These are phyloP conservation scores for Belonocnema kinseyi DNA, from an alignment of 1,140 invertebrate genomes.

Conservation along the genomic window DNA sequence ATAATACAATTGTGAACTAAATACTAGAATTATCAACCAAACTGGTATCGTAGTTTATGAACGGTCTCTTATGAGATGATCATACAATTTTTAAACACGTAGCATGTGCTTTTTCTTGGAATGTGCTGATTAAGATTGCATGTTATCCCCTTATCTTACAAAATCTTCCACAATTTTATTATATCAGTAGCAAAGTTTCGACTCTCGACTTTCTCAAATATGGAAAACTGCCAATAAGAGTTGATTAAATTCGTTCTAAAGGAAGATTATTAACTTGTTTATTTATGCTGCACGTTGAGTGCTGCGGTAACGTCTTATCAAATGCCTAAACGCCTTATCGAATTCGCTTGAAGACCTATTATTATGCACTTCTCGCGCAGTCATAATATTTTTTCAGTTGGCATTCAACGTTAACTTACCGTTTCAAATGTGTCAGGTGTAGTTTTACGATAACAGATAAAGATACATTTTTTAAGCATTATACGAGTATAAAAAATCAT, in stretches of 20 bases:
- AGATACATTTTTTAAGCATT: not conserved
- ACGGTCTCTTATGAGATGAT: too few species aligned
- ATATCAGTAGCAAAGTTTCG: slow-evolving; percentile 28
- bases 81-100: not conserved
- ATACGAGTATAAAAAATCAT: not conserved
- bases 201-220: slow-evolving; percentile 25
- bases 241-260: slow-evolving; percentile 17
- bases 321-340: slow-evolving; percentile 26
- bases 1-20: too few species aligned
- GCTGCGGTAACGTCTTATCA: slow-evolving; percentile 25
- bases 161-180: slow-evolving; percentile 30
- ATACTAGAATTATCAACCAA: too few species aligned
- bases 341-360: slow-evolving; percentile 25
- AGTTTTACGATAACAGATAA: slow-evolving; percentile 10
- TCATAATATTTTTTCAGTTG: not conserved
- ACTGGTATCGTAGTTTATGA: too few species aligned
- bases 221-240: slow-evolving; percentile 1
- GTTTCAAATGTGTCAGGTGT: slow-evolving; percentile 12
- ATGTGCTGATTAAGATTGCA: slow-evolving; percentile 23
- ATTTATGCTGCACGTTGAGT: slow-evolving; percentile 25
- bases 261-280: slow-evolving; percentile 27
- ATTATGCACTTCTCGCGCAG: slow-evolving; percentile 4
- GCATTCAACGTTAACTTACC: not conserved
- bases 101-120: not conserved
- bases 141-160: slow-evolving; percentile 24